These are phyloP conservation scores for Muschampia plurimacula DNA, from an alignment of 2,888 invertebrate genomes.

Conservation along the genomic window DNA sequence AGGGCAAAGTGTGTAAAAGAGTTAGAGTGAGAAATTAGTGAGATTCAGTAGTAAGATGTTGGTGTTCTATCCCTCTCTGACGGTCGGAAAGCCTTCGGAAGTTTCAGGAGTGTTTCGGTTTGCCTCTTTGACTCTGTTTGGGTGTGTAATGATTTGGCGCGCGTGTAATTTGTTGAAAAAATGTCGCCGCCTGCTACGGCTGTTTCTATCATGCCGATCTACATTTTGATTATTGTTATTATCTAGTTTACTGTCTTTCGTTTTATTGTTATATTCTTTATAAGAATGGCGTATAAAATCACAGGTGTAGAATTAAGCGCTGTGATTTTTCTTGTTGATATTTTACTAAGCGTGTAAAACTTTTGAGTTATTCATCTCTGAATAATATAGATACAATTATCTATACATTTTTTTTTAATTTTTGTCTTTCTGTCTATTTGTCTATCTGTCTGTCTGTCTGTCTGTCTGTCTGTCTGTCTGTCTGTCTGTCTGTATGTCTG, in stretches of 20 bases:
- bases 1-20: background rate
- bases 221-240: slow-evolving; percentile 67
- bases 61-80: slow-evolving; percentile 65
- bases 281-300: background rate
- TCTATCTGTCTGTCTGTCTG: too few species aligned
- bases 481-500: too few species aligned
- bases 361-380: too few species aligned
- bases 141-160: slow-evolving; percentile 83
- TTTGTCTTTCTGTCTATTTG: too few species aligned
- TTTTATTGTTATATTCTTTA: background rate
- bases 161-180: slow-evolving; percentile 81
- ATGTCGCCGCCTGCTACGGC: slow-evolving; percentile 65
- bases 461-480: too few species aligned
- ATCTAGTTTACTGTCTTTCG: slow-evolving; percentile 42
- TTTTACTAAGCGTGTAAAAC: background rate
- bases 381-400: too few species aligned
- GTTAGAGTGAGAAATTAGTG: slow-evolving; percentile 47
- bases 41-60: slow-evolving; percentile 58
- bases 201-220: slow-evolving; percentile 59
- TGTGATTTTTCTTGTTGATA: background rate
- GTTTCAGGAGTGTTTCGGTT: slow-evolving; percentile 82
- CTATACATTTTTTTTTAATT: too few species aligned
- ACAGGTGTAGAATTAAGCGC: background rate
- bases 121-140: slow-evolving; percentile 84
- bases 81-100: slow-evolving; percentile 76